These are phyloP conservation scores for Dendroctonus valens DNA, from an alignment of 1,140 invertebrate genomes.

Conservation along the genomic window DNA sequence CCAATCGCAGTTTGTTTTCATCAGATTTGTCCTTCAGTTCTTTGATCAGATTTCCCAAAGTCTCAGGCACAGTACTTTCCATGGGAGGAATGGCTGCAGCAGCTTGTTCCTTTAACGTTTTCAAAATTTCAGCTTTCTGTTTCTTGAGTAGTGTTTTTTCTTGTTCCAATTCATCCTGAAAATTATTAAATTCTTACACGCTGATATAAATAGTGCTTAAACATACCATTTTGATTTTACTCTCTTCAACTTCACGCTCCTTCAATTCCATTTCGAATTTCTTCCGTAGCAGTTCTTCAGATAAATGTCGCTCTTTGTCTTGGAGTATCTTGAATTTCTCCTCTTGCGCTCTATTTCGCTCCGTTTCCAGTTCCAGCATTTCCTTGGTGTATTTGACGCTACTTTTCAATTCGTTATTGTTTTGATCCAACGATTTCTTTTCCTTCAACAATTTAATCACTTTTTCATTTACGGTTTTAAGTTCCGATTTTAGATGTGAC, in stretches of 20 bases:
- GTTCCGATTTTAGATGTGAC: conserved; percentile 53
- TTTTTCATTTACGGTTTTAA: conserved; percentile 54
- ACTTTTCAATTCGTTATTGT: conserved; percentile 41
- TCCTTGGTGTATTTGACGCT: conserved; percentile 55
- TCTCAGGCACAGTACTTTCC: conserved; percentile 46
- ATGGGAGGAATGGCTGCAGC: conserved; percentile 25
- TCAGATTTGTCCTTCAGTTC: conserved; percentile 55
- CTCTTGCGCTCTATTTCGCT: conserved; percentile 57
- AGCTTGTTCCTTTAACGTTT: conserved; percentile 30
- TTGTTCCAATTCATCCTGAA: conserved; percentile 40
- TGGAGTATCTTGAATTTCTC: conserved; percentile 47
- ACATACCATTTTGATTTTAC: conserved; percentile 47
- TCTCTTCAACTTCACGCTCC: conserved; percentile 49
- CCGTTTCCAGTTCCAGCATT: conserved; percentile 55
- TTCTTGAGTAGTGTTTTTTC: conserved; percentile 42
- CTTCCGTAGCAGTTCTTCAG: conserved; percentile 46
- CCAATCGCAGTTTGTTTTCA: conserved; percentile 56
- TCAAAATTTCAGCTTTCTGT: conserved; percentile 38
- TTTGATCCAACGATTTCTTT: conserved; percentile 34
- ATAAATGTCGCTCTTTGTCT: conserved; percentile 47
- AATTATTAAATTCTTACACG: background rate
- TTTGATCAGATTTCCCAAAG: conserved; percentile 55
- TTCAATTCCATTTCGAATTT: conserved; percentile 54
- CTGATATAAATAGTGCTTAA: background rate
- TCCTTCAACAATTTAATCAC: conserved; percentile 47